Evolutionary conservation across 2,113 vertebrate species (phyloP), one percentile per base, ranked within the genome.

Genomic region (Cygnus atratus): DNA sequence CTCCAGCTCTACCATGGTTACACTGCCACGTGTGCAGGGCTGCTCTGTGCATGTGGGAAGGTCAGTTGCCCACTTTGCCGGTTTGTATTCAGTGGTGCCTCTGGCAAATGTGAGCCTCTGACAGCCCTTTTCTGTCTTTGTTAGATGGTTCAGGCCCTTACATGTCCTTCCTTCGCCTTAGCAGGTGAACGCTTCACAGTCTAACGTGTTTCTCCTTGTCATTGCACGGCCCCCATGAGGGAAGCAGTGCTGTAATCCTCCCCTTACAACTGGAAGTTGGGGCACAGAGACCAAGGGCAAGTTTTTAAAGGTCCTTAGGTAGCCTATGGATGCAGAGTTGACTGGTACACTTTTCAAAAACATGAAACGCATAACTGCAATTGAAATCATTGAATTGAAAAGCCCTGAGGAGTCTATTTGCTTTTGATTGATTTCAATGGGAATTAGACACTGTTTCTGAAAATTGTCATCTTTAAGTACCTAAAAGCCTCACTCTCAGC

Each of bases 401-500:
- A 92, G 73, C 70, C 61, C 73, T 14, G 6, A 90, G 79, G 70
- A 93, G 66, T 68, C 70, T 75, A 21, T 90, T 95, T 84, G 76
- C 61, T 92, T 92, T 66, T 79, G 81, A 92, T 73, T 91, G 29
- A 87, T 97, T 95, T 95, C 57, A 72, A 19, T 19, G 44, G 62
- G 77, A 92, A 95, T 92, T 87, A 95, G 94, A 84, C 66, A 72
- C 67, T 74, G 44, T 88, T 94, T 92, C 88, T 88, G 20, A 84
- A 94, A 93, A 87, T 72, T 14, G 3, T 78, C 22, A 76, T 26
- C 41, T 77, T 75, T 75, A 90, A 75, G 73, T 63, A 74, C 50
- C n/a, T 85, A 61, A 85, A 89, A 89, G 44, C n/a, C 15, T 90
- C 50, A 19, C 3, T 66, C 66, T 84, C 50, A 61, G 44, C 57